phyloP scores from a whole-genome alignment of 2,888 invertebrate species.

The Drosophila helvetica region DNA sequence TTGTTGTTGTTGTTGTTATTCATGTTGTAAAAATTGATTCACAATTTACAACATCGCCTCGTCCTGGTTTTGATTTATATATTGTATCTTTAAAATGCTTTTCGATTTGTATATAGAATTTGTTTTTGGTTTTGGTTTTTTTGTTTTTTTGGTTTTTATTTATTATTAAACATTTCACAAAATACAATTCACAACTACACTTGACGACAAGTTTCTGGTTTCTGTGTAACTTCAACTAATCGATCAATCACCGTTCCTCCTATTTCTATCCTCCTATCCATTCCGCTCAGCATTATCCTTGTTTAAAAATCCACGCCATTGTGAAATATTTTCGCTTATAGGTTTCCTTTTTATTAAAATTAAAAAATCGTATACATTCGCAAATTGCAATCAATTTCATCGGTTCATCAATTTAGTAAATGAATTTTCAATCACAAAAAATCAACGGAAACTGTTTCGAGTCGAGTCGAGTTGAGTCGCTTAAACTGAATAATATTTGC shows the following conservation, averaged over 20 bases:
- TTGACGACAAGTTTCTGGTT: slow-evolving; percentile 76
- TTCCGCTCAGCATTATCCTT: slow-evolving; percentile 40
- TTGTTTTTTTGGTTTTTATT: slow-evolving; percentile 53
- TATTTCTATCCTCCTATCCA: slow-evolving; percentile 3
- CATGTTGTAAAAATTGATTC: slow-evolving; percentile 55
- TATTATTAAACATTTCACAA: slow-evolving; percentile 81
- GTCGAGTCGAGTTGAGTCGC: slow-evolving; percentile 30
- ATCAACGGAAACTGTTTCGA: slow-evolving; percentile 62
- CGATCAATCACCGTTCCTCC: slow-evolving; percentile 25
- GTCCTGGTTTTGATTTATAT: slow-evolving; percentile 56
- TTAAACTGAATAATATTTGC: slow-evolving; percentile 41
- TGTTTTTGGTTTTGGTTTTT: slow-evolving; percentile 46
- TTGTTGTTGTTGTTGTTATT: slow-evolving; percentile 18
- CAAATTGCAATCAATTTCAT: slow-evolving; percentile 78
- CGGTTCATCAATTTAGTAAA: slow-evolving; percentile 69
- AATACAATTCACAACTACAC: slow-evolving; percentile 83
- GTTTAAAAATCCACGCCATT: slow-evolving; percentile 65
- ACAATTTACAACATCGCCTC: slow-evolving; percentile 45
- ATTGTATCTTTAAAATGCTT: slow-evolving; percentile 57
- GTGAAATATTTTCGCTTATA: slow-evolving; percentile 65
- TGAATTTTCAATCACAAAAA: slow-evolving; percentile 78
- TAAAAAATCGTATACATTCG: slow-evolving; percentile 82
- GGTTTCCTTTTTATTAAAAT: slow-evolving; percentile 63
- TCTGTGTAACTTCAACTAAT: slow-evolving; percentile 67
- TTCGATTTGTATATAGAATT: slow-evolving; percentile 65